Evolutionary conservation across 1,140 invertebrate genomes (phyloP).

Genomic region (Solen grandis): DNA sequence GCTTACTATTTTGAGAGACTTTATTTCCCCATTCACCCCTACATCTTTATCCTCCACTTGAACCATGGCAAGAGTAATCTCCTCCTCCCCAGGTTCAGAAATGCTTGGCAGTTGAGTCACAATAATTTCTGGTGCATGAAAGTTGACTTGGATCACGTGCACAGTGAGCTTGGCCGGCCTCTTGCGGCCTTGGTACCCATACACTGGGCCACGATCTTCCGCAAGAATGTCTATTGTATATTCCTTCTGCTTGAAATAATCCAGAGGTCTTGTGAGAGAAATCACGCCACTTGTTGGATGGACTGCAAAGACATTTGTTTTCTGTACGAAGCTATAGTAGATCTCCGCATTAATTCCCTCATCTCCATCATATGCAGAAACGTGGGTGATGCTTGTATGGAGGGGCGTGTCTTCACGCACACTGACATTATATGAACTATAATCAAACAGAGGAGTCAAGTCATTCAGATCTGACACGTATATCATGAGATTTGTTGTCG

Average conservation of each 20-base stretch:
- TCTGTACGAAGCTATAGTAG: constrained; percentile 95
- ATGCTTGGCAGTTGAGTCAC: constrained; percentile 89
- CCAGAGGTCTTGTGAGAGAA: constrained; percentile 89
- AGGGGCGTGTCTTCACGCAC: constrained; percentile 94
- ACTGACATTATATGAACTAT: constrained; percentile 90
- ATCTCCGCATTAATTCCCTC: constrained; percentile 96
- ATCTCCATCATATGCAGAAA: constrained; percentile 95
- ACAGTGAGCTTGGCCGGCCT: constrained; percentile 88
- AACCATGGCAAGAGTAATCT: constrained; percentile 89
- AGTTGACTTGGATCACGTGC: constrained; percentile 91
- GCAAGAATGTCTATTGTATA: constrained; percentile 91
- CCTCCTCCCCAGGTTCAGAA: constrained; percentile 85
- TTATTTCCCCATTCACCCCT: constrained; percentile 91
- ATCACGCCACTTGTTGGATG: constrained; percentile 95
- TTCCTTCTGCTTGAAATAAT: constrained; percentile 62
- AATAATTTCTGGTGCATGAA: constrained; percentile 91
- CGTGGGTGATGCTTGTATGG: constrained; percentile 84
- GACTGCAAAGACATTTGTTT: constrained; percentile 92
- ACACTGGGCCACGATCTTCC: constrained; percentile 89
- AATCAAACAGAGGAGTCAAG: constrained; percentile 94
- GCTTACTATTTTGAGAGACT: constrained; percentile 91
- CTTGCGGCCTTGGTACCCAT: constrained; percentile 79
- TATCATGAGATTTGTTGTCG: constrained; percentile 89
- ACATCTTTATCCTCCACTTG: constrained; percentile 90
- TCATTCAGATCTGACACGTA: constrained; percentile 94